phyloP scores from a whole-genome alignment of 2,888 invertebrate species.

The Phengaris alcon region DNA sequence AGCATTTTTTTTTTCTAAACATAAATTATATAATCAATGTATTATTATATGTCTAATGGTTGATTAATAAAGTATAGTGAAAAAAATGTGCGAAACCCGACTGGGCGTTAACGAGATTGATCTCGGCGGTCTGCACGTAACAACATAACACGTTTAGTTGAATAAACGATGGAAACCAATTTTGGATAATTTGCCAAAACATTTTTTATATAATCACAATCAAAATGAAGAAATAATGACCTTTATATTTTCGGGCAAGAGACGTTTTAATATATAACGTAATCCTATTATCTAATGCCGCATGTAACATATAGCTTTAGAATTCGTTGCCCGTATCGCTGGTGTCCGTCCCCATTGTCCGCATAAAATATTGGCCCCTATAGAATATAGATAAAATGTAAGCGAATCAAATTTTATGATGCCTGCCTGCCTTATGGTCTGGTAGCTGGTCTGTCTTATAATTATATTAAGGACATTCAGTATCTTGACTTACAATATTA shows the following conservation, averaged over 20 bases:
- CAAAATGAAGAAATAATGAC: constrained; percentile 17
- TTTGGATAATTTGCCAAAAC: constrained; percentile 12
- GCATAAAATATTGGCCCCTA: background rate
- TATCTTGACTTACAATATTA: too few species aligned
- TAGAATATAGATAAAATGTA: too few species aligned
- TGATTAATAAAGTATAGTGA: background rate
- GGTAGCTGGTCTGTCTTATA: too few species aligned
- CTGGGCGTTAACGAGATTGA: background rate
- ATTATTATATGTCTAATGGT: too few species aligned
- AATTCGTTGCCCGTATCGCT: background rate
- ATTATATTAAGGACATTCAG: too few species aligned
- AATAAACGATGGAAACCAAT: background rate
- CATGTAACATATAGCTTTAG: background rate
- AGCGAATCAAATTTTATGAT: background rate
- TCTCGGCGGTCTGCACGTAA: background rate
- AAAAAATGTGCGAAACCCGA: background rate
- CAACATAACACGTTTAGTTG: background rate
- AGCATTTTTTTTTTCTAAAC: background rate
- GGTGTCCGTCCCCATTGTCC: background rate
- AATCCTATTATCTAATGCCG: constrained; percentile 15
- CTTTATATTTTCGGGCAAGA: constrained; percentile 20
- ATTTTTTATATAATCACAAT: constrained; percentile 21
- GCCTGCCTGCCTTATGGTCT: too few species aligned
- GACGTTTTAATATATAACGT: constrained; percentile 11
- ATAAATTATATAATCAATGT: background rate